These are phyloP conservation scores for Anolis apletophallus DNA, from an alignment of 2,797 vertebrate species.

Conservation along the genomic window DNA sequence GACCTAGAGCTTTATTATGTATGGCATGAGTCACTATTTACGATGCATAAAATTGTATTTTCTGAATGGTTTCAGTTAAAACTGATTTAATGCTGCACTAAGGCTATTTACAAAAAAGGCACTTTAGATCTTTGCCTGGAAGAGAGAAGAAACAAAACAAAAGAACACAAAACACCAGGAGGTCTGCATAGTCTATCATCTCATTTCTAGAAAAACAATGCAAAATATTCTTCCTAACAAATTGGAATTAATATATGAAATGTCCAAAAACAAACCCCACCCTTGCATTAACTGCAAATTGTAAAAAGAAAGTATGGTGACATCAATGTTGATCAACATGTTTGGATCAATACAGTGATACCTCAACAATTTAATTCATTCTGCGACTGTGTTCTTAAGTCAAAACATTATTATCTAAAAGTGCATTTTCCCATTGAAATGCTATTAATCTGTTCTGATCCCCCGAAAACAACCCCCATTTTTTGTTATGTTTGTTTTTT, in stretches of 20 bases:
- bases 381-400: too few relatives aligned
- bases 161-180: constrained; percentile 7
- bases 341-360: neutral
- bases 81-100: constrained; percentile 11
- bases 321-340: constrained; percentile 23
- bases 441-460: too few relatives aligned
- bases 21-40: constrained; percentile 35
- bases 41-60: constrained; percentile 30
- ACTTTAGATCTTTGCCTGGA: neutral
- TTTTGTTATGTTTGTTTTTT: too few relatives aligned
- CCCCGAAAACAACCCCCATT: too few relatives aligned
- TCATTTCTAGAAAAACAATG: neutral
- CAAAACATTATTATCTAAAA: too few relatives aligned
- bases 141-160: neutral
- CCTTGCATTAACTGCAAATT: neutral
- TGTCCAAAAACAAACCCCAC: neutral
- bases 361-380: too few relatives aligned
- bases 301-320: constrained; percentile 24
- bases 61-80: constrained; percentile 26
- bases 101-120: constrained; percentile 43
- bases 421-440: too few relatives aligned
- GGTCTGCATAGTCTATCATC: neutral
- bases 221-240: neutral
- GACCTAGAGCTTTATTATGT: neutral
- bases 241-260: neutral